Percentiles rank a stretch among this genome's conserved stretches.
Evolutionary conservation across 1,140 invertebrate genomes (phyloP).

Genomic region (Diabrotica virgifera): DNA sequence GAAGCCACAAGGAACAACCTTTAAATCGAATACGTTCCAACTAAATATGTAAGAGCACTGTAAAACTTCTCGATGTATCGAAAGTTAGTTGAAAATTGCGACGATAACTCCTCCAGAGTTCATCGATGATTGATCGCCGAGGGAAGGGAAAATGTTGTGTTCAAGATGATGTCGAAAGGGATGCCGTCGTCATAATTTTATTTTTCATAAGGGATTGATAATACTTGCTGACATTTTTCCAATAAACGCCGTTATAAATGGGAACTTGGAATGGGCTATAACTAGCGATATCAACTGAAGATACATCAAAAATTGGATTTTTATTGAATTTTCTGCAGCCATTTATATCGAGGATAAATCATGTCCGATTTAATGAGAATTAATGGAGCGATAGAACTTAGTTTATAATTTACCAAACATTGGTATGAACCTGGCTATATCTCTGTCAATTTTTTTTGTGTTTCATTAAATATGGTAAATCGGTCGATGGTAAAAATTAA

Average conservation of each 20-base stretch:
- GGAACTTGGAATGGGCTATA: neutral
- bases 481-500: too few relatives aligned
- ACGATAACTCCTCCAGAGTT: neutral
- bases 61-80: neutral
- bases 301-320: constrained; percentile 1
- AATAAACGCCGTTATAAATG: constrained; percentile 1
- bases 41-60: too few relatives aligned
- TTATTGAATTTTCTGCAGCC: neutral
- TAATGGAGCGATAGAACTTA: too few relatives aligned
- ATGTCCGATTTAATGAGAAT: too few relatives aligned
- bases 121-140: neutral
- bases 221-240: neutral
- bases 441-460: too few relatives aligned
- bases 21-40: too few relatives aligned
- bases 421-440: too few relatives aligned
- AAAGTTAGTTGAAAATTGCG: constrained; percentile 3
- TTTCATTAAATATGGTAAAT: too few relatives aligned
- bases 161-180: neutral
- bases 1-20: too few relatives aligned
- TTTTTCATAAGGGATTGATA: constrained; percentile 3
- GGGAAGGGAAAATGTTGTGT: neutral
- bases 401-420: too few relatives aligned
- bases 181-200: constrained; percentile 1
- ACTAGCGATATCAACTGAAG: neutral
- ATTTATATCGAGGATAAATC: too few relatives aligned